Percentiles rank a stretch among this genome's conserved stretches.
These are phyloP conservation scores for Clarias fuscus DNA, from an alignment of 2,797 vertebrate species.

Conservation along the genomic window DNA sequence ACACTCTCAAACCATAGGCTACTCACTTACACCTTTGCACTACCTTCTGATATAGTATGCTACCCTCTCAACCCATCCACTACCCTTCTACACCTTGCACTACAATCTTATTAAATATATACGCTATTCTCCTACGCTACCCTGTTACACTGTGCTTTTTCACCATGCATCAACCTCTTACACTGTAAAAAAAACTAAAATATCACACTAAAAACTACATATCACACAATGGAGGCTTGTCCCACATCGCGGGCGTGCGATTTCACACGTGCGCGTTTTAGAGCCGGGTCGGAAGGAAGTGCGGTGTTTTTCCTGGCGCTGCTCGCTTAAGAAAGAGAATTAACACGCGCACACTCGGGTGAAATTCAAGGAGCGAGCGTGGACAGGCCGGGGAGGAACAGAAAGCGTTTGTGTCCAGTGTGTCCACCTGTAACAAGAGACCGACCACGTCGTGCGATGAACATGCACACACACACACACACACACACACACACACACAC, in stretches of 20 bases:
- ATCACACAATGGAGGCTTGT: background rate
- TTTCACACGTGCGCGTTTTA: conserved; percentile 29
- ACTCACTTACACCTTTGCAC: background rate
- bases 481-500: background rate
- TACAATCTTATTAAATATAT: background rate
- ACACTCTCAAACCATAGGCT: background rate
- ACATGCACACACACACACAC: background rate
- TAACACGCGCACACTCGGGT: conserved; percentile 10
- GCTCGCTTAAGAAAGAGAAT: conserved; percentile 10
- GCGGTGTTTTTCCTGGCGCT: conserved; percentile 24
- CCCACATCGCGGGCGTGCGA: background rate
- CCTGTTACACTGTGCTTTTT: background rate
- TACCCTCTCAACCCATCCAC: background rate
- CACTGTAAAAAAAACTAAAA: background rate
- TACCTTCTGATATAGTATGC: background rate
- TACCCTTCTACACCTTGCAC: background rate
- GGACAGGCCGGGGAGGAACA: background rate
- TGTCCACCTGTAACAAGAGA: conserved; percentile 24
- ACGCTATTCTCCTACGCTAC: background rate
- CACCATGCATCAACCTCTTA: background rate
- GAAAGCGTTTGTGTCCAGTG: background rate
- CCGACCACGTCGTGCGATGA: background rate
- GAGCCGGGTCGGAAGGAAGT: conserved; percentile 30
- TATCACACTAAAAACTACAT: background rate
- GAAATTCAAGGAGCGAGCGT: background rate